Percentiles rank a stretch among this genome's conserved stretches.
These are phyloP conservation scores for Nettapus auritus DNA, from an alignment of 2,113 vertebrate species.

Conservation along the genomic window DNA sequence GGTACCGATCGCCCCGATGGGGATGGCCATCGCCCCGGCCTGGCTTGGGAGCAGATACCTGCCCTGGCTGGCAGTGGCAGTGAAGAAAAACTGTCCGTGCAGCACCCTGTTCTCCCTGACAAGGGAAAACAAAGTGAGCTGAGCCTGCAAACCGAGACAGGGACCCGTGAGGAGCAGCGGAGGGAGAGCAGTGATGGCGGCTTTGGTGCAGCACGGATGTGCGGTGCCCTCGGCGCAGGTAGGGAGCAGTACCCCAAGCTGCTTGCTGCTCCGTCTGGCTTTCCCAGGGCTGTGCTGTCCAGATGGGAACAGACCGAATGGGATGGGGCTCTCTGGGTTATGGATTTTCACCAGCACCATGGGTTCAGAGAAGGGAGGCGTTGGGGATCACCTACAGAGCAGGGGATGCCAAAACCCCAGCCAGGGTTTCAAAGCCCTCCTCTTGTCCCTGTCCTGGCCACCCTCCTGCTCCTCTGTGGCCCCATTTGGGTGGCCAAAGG, in stretches of 20 bases:
- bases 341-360: background rate
- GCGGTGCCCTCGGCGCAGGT: background rate
- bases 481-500: background rate
- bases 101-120: background rate
- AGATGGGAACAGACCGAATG: background rate
- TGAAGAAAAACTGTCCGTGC: rapidly evolving
- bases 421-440: background rate
- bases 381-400: background rate
- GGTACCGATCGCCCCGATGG: rapidly evolving
- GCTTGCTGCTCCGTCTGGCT: background rate
- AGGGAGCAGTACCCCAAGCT: background rate
- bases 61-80: background rate
- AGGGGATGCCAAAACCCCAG: background rate
- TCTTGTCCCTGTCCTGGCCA: background rate
- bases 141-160: background rate
- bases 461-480: background rate
- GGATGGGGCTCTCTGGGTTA: background rate
- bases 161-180: background rate
- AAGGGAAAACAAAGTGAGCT: background rate
- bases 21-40: too few relatives aligned
- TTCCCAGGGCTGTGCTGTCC: background rate
- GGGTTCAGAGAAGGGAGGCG: background rate
- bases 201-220: background rate
- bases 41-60: background rate
- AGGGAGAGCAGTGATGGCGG: background rate